Conservation (phyloP, 2,797 vertebrate species). For the Scolopax bukidnonensis region DNA sequence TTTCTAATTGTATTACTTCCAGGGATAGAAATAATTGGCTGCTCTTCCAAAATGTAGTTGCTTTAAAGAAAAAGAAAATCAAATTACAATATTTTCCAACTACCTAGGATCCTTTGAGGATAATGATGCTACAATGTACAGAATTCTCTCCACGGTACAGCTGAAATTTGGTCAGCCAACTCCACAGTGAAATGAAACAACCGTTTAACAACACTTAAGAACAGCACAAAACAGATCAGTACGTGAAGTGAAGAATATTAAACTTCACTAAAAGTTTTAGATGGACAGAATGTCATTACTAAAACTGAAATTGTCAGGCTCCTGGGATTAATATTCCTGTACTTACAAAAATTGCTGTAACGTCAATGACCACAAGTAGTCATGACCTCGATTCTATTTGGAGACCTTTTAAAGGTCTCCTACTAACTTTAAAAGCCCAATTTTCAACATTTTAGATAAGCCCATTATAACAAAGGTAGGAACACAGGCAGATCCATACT, state of each 20-base stretch:
- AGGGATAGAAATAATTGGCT: neutral
- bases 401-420: slow-evolving; percentile 56
- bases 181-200: neutral
- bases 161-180: neutral
- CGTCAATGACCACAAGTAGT: slow-evolving; percentile 31
- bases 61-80: neutral
- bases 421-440: slow-evolving; percentile 39
- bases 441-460: slow-evolving; percentile 15
- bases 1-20: neutral
- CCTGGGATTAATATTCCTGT: slow-evolving; percentile 38
- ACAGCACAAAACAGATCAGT: neutral
- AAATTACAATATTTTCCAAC: neutral
- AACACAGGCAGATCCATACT: neutral
- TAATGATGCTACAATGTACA: neutral
- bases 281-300: slow-evolving; percentile 1
- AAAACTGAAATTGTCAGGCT: slow-evolving; percentile 25
- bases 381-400: slow-evolving; percentile 38
- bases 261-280: slow-evolving; percentile 28
- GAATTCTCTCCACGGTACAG: neutral
- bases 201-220: neutral
- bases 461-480: neutral
- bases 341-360: slow-evolving; percentile 26
- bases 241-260: neutral
- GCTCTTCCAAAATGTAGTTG: neutral
- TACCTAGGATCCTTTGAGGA: neutral